phyloP scores from a whole-genome alignment of 2,113 vertebrate genomes.

The Corythoichthys haematopterus region DNA sequence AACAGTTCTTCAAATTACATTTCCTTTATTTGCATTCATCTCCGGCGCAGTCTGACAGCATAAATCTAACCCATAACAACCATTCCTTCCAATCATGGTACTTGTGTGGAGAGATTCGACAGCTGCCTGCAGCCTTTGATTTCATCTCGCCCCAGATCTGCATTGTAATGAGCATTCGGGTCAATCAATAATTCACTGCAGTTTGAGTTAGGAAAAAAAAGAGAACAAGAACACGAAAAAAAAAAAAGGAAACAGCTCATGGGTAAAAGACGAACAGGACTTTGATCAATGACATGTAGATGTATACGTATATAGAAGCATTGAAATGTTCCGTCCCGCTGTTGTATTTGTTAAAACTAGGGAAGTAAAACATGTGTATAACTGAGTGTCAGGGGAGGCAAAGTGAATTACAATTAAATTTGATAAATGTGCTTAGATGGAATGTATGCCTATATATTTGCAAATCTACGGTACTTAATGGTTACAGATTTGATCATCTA shows the following conservation, averaged over 20 bases:
- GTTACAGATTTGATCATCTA: constrained; percentile 33
- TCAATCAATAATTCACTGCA: constrained; percentile 84
- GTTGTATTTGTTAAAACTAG: constrained; percentile 27
- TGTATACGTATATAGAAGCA: constrained; percentile 20
- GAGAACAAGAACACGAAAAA: background rate
- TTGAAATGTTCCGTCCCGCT: constrained; percentile 27
- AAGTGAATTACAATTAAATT: constrained; percentile 10
- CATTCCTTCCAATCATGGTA: constrained; percentile 47
- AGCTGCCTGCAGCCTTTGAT: constrained; percentile 78
- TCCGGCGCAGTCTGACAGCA: constrained; percentile 38
- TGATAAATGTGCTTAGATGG: constrained; percentile 14
- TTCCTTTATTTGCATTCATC: constrained; percentile 32
- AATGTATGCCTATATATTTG: background rate
- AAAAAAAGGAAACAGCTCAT: constrained; percentile 58
- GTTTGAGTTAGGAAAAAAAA: constrained; percentile 59
- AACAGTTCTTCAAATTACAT: constrained; percentile 36
- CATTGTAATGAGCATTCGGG: constrained; percentile 75
- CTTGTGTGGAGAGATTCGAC: constrained; percentile 58
- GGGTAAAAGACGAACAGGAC: constrained; percentile 66
- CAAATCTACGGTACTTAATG: constrained; percentile 29
- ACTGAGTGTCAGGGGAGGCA: constrained; percentile 13
- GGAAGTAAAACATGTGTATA: constrained; percentile 7
- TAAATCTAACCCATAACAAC: constrained; percentile 49
- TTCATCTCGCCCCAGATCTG: constrained; percentile 73
- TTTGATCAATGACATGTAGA: constrained; percentile 70